Base-by-base conservation (phyloP, 2,888 invertebrate genomes). In the Strigamia maritima region DNA sequence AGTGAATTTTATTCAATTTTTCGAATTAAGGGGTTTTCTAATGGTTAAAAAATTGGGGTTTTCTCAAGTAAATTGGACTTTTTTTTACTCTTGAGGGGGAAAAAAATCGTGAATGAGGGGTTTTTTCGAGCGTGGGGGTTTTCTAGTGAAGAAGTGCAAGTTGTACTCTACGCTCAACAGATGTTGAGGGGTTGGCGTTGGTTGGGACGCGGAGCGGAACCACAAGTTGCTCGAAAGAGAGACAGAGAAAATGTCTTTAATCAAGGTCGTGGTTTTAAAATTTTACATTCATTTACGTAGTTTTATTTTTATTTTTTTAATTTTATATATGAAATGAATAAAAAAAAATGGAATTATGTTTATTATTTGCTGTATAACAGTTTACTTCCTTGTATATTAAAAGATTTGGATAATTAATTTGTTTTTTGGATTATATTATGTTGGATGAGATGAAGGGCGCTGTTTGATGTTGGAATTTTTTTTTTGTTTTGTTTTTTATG, bases 111-210 rank as follows among this genome's bases (percentile, higher is more conserved):
- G 40, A 40, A 40, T 40, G 40, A 40, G 40, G 31, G 40, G 40
- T 40, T 40, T 6, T 40, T 40, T 40, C 12, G 40, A 40, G 60
- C 22, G 60, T 22, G 19, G 60, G 24, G 22, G 60, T 22, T 31
- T 31, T 31, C 31, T 31, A 60, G 19, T 19, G 60, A 60, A 60
- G 60, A 60, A 60, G 60, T 60, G 60, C 60, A 60, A 60, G 60
- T 60, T 60, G 60, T 60, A 60, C 24, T 22, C 60, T 60, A 60
- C 60, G 60, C 60, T 60, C 24, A 60, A 60, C 60, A 60, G 60
- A 60, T 60, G 60, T 60, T 60, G 60, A 60, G 60, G 60, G 60
- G 19, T 31, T 60, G 22, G 60, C 60, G 60, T 60, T 60, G 22
- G 14, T 49, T 60, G 22, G 19, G 60, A 1, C 60, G 60, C 24